Conservation (phyloP, 2,797 vertebrate species). For the Emydoidea blandingii region DNA sequence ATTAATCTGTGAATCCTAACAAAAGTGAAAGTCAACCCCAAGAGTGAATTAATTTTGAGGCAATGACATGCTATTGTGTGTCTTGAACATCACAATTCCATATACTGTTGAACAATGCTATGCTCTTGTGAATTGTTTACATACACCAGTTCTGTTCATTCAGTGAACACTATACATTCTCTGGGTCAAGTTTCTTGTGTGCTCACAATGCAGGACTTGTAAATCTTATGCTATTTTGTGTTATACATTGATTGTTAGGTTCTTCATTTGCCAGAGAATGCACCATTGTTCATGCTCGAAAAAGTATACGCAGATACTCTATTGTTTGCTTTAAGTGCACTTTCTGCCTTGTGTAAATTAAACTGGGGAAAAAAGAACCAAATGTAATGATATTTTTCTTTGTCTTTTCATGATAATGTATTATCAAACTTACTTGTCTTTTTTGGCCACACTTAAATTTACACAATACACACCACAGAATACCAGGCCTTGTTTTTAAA, state of each 20-base stretch:
- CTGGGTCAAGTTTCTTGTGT: background rate
- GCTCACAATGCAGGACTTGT: constrained; percentile 2
- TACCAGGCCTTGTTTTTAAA: background rate
- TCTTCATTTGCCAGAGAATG: constrained; percentile 22
- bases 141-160: constrained; percentile 11
- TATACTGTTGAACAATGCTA: background rate
- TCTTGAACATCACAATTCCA: background rate
- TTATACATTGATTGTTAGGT: background rate
- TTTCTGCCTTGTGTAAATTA: constrained; percentile 26
- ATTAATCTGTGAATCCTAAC: constrained; percentile 3
- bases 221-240: background rate
- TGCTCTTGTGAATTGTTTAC: background rate
- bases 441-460: background rate
- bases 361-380: background rate
- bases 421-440: background rate
- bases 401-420: background rate
- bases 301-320: background rate
- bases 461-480: background rate
- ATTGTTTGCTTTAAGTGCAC: background rate
- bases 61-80: background rate
- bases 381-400: background rate
- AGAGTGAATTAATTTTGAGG: constrained; percentile 18
- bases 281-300: background rate
- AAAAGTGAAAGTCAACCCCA: constrained; percentile 24
- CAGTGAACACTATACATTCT: background rate